Percentiles rank a stretch among this genome's conserved stretches.
These are phyloP conservation scores for Chascanopsetta lugubris DNA, from an alignment of 2,113 vertebrate genomes.

Conservation along the genomic window DNA sequence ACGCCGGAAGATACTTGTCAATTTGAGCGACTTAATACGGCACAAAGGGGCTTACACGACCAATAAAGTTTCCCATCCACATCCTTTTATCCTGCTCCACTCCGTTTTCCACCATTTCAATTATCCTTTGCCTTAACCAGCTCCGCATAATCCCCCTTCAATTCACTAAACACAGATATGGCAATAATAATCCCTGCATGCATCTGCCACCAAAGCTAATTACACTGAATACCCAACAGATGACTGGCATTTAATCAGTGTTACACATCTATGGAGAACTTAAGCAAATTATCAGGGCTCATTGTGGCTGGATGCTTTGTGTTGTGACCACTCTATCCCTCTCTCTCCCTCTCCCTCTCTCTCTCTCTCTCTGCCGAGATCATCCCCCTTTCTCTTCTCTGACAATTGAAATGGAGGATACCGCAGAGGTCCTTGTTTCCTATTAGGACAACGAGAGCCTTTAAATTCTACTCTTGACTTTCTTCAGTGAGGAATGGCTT, in stretches of 20 bases:
- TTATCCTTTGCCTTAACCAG: conserved; percentile 27
- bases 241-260: conserved; percentile 16
- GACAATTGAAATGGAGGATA: neutral
- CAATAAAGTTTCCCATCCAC: conserved; percentile 15
- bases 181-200: conserved; percentile 41
- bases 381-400: neutral
- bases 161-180: conserved; percentile 35
- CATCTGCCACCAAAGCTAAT: conserved; percentile 38
- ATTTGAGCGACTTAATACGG: conserved; percentile 26
- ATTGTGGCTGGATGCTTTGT: neutral
- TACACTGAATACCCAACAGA: conserved; percentile 7
- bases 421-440: neutral
- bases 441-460: conserved; percentile 10
- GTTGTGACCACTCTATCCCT: no score
- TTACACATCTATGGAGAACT: conserved; percentile 3
- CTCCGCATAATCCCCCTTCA: conserved; percentile 46
- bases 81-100: conserved; percentile 15
- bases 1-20: conserved; percentile 14
- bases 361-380: neutral
- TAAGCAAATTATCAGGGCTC: neutral
- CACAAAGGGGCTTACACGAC: conserved; percentile 42
- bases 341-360: neutral
- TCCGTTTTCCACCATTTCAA: conserved; percentile 16
- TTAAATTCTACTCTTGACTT: conserved; percentile 17
- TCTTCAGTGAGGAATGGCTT: neutral